These are phyloP conservation scores for Diuraphis noxia DNA, from an alignment of 1,140 invertebrate genomes.

Conservation along the genomic window DNA sequence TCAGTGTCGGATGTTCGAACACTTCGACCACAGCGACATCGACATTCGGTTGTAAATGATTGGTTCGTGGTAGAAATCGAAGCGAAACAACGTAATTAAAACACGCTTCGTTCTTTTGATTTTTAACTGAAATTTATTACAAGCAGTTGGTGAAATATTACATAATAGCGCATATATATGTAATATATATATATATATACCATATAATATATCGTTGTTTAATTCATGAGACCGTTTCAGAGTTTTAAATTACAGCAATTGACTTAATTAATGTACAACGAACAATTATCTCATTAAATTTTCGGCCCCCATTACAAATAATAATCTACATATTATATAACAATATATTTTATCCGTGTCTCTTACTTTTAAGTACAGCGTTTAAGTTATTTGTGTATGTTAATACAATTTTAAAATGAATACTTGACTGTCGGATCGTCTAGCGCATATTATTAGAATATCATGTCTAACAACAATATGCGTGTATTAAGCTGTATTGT, in stretches of 20 bases:
- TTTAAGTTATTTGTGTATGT: conserved; percentile 16
- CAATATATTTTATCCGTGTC: neutral
- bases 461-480: neutral
- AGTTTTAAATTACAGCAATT: conserved; percentile 38
- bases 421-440: neutral
- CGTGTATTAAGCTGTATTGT: neutral
- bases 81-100: neutral
- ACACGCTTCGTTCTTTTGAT: neutral
- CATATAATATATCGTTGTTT: neutral
- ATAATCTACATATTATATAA: neutral
- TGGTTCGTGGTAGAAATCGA: neutral
- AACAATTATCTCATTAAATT: conserved; percentile 17
- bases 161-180: neutral
- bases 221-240: conserved; percentile 1
- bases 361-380: neutral
- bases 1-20: neutral
- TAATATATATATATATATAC: neutral
- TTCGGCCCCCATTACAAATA: neutral
- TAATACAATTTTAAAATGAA: neutral
- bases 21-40: neutral
- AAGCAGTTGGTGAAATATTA: neutral
- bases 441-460: neutral
- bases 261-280: conserved; percentile 22
- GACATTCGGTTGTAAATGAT: neutral
- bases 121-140: conserved; percentile 5